Conservation (phyloP, 2,888 invertebrate genomes). For the Stenoptilia bipunctidactyla region DNA sequence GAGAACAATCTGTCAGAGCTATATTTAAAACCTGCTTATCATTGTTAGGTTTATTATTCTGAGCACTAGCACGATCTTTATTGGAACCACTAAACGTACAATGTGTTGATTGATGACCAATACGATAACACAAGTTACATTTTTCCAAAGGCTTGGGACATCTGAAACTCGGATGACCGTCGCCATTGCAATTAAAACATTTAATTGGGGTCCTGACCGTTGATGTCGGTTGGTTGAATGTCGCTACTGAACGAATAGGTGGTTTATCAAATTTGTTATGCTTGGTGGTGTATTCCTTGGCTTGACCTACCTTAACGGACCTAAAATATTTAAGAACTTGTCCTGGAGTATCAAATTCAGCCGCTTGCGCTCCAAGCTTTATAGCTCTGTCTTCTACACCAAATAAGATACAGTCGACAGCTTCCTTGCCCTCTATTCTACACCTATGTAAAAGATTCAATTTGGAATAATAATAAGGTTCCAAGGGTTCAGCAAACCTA, state of each 20-base stretch:
- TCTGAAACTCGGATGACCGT: slow-evolving; percentile 8
- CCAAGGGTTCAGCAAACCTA: slow-evolving; percentile 11
- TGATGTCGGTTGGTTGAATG: background rate
- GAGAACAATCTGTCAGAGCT: too few relatives aligned
- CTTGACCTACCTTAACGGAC: slow-evolving; percentile 8
- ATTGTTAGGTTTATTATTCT: too few relatives aligned
- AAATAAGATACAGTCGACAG: slow-evolving; percentile 16
- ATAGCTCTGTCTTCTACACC: slow-evolving; percentile 16
- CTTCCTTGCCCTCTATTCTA: slow-evolving; percentile 11
- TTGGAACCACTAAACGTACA: background rate
- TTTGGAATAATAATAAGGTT: slow-evolving; percentile 13
- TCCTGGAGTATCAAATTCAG: slow-evolving; percentile 12
- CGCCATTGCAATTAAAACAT: slow-evolving; percentile 9
- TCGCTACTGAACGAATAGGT: background rate
- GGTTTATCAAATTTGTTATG: background rate
- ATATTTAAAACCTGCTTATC: too few relatives aligned
- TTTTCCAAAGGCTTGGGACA: slow-evolving; percentile 4
- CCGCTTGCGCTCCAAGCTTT: slow-evolving; percentile 16
- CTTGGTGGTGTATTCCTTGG: background rate
- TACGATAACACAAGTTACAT: slow-evolving; percentile 1
- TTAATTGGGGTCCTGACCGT: too few relatives aligned
- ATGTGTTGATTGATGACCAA: background rate
- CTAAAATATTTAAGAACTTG: slow-evolving; percentile 14
- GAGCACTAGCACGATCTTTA: background rate
- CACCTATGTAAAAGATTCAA: slow-evolving; percentile 15